These are phyloP conservation scores for Saturnia pavonia DNA, from an alignment of 2,888 invertebrate species.

Conservation along the genomic window DNA sequence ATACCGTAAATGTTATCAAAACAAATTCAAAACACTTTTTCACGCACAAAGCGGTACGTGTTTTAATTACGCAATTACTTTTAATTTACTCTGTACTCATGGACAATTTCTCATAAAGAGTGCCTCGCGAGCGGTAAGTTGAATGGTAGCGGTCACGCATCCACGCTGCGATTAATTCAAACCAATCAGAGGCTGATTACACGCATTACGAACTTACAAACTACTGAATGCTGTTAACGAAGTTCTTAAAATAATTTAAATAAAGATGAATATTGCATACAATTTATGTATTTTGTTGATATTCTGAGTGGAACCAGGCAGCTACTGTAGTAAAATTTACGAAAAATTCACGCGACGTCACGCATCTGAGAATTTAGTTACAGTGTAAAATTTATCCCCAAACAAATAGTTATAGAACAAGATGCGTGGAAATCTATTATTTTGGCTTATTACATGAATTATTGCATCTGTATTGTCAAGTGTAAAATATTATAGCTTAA, in stretches of 20 bases:
- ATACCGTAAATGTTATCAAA: constrained; percentile 42
- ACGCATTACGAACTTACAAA: constrained; percentile 72
- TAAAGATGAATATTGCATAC: constrained; percentile 41
- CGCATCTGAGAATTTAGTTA: constrained; percentile 34
- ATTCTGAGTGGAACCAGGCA: constrained; percentile 46
- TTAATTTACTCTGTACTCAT: constrained; percentile 66
- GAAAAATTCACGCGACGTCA: constrained; percentile 71
- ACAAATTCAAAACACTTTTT: constrained; percentile 50
- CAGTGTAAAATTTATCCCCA: constrained; percentile 44
- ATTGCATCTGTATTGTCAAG: background rate
- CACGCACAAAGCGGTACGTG: constrained; percentile 57
- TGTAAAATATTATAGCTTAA: background rate
- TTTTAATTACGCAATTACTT: constrained; percentile 77
- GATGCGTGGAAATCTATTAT: constrained; percentile 46
- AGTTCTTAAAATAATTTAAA: constrained; percentile 35
- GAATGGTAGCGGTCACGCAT: constrained; percentile 78
- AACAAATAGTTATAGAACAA: constrained; percentile 36
- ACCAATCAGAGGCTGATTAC: constrained; percentile 79
- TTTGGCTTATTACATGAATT: constrained; percentile 37
- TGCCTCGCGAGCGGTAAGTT: constrained; percentile 52
- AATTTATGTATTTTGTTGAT: constrained; percentile 17
- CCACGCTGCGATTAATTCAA: constrained; percentile 77
- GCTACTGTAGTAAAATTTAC: constrained; percentile 60
- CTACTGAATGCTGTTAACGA: constrained; percentile 39
- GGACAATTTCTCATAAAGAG: constrained; percentile 69